Conservation (phyloP, 2,888 invertebrate species). For the Gymnosoma rotundatum region DNA sequence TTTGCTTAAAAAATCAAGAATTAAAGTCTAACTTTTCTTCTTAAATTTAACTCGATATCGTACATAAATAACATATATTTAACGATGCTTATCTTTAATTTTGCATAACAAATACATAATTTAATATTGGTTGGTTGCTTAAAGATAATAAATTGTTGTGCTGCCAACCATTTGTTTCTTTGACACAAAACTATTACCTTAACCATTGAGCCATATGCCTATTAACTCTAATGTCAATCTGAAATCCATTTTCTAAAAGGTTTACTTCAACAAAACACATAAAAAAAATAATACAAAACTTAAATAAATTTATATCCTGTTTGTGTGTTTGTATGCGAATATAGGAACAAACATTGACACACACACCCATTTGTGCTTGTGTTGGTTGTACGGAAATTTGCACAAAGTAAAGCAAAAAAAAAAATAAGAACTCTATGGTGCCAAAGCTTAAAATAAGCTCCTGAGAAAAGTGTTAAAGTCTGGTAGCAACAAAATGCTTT, state of each 20-base stretch:
- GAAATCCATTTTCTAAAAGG: conserved; percentile 67
- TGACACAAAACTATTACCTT: conserved; percentile 67
- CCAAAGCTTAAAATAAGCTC: conserved; percentile 52
- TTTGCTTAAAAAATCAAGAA: background rate
- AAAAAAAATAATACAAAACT: background rate
- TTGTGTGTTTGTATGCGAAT: background rate
- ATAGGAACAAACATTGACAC: background rate
- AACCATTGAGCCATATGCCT: conserved; percentile 65
- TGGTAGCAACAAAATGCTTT: conserved; percentile 21
- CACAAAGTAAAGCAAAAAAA: conserved; percentile 15
- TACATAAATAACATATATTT: conserved; percentile 21
- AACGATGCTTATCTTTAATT: conserved; percentile 26
- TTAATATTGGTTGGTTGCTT: conserved; percentile 49
- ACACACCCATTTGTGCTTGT: background rate
- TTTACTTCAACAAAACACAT: conserved; percentile 22
- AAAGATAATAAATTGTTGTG: conserved; percentile 61
- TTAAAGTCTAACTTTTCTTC: conserved; percentile 14
- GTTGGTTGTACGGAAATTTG: conserved; percentile 47
- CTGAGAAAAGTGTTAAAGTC: conserved; percentile 51
- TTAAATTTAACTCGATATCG: background rate
- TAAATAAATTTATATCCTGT: conserved; percentile 2
- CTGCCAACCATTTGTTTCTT: conserved; percentile 63
- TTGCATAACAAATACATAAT: conserved; percentile 52
- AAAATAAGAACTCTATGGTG: conserved; percentile 38
- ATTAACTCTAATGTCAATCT: conserved; percentile 68